Conservation (phyloP, 2,888 invertebrate species). For the Rotaria sp. region DNA sequence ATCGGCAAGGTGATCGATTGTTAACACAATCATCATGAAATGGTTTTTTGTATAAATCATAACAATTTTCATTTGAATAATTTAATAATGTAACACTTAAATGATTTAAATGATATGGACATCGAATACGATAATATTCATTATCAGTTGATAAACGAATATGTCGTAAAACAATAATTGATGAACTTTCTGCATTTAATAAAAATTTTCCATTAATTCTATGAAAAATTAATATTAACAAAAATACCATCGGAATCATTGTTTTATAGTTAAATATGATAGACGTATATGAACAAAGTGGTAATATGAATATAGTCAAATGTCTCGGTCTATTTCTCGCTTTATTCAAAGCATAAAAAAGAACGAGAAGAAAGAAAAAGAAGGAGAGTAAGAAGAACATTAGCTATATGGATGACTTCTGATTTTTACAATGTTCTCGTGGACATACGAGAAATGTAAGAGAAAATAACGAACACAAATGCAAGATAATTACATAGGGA, state of each 20-base stretch:
- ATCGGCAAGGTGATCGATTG: not conserved
- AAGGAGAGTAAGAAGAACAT: not conserved
- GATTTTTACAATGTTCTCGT: not conserved
- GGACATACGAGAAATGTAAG: not conserved
- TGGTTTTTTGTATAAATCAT: not conserved
- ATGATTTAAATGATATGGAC: slow-evolving; percentile 17
- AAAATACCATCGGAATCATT: not conserved
- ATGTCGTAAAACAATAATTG: not conserved
- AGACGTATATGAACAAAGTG: not conserved
- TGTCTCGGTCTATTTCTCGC: not conserved
- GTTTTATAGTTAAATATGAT: not conserved
- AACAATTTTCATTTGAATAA: not conserved
- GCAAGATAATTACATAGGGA: not conserved
- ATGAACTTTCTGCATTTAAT: not conserved
- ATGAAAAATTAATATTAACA: not conserved
- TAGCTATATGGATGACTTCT: not conserved
- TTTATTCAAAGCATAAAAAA: not conserved
- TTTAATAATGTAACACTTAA: not conserved
- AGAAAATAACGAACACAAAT: not conserved
- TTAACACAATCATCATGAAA: not conserved
- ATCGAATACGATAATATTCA: not conserved
- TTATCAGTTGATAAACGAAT: not conserved
- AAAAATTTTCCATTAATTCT: not conserved
- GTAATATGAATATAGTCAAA: not conserved
- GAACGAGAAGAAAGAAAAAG: not conserved